These are phyloP conservation scores for Polylopha cassiicola DNA, from an alignment of 2,888 invertebrate genomes.

Conservation along the genomic window DNA sequence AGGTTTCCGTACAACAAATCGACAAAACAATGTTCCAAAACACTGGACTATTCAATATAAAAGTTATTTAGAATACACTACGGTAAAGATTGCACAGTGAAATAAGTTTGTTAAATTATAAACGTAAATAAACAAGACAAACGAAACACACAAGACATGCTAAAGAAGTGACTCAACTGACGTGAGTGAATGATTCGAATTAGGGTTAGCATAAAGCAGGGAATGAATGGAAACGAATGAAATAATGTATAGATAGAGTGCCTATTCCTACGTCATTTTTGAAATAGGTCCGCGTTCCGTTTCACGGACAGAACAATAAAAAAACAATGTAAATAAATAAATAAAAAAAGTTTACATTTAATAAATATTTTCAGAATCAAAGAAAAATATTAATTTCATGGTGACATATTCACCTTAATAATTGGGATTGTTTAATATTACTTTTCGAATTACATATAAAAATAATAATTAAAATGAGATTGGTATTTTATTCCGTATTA, in stretches of 20 bases:
- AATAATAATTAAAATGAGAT: too few species aligned
- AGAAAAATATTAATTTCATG: too few species aligned
- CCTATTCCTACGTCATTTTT: slow-evolving; percentile 2
- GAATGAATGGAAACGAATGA: slow-evolving; percentile 6
- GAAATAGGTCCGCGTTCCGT: not conserved
- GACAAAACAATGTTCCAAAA: slow-evolving; percentile 16
- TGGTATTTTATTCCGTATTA: slow-evolving; percentile 1
- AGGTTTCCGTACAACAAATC: slow-evolving; percentile 5
- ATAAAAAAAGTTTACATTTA: too few species aligned
- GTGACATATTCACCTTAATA: too few species aligned
- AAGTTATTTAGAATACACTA: not conserved
- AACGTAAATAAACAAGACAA: slow-evolving; percentile 20
- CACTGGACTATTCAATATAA: slow-evolving; percentile 5
- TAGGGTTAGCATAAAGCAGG: too few species aligned
- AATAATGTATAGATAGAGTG: slow-evolving; percentile 2
- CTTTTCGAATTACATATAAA: too few species aligned
- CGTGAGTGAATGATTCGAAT: slow-evolving; percentile 27
- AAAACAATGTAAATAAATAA: too few species aligned
- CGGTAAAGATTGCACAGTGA: slow-evolving; percentile 34
- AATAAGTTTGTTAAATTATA: slow-evolving; percentile 18
- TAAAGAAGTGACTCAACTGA: slow-evolving; percentile 32
- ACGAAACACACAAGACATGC: slow-evolving; percentile 25
- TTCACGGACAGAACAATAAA: too few species aligned
- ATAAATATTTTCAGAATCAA: too few species aligned
- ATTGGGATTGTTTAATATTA: too few species aligned